A percentile compares a stretch with the other conserved stretches of the same genome.
Evolutionary conservation across 2,888 invertebrate species (phyloP).

Genomic region (Pomacea canaliculata): DNA sequence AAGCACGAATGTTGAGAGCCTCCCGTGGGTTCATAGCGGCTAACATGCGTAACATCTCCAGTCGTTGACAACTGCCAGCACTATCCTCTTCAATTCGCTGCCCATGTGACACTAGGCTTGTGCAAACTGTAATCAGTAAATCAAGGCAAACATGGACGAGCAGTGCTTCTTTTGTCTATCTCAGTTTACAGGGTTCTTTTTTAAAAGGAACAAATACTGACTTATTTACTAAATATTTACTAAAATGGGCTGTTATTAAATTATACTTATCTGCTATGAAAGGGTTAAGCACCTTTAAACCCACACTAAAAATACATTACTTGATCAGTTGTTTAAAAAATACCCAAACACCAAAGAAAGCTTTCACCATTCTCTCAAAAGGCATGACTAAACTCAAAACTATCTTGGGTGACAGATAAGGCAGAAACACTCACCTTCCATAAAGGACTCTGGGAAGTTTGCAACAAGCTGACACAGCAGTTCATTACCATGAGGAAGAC

Average conservation of each 20-base stretch:
- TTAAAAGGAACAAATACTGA: no score
- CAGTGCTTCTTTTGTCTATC: neutral
- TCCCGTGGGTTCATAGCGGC: conserved; percentile 92
- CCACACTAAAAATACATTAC: neutral
- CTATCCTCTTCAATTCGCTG: conserved; percentile 91
- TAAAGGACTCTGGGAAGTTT: conserved; percentile 92
- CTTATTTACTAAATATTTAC: no score
- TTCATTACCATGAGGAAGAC: conserved; percentile 89
- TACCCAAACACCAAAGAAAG: neutral
- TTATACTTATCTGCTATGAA: no score
- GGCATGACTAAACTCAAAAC: no score
- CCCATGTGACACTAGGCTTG: conserved; percentile 85
- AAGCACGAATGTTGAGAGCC: conserved; percentile 84
- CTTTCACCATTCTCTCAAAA: neutral
- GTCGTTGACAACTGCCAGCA: conserved; percentile 81
- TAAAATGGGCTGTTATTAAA: no score
- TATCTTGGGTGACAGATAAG: no score
- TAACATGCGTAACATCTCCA: conserved; percentile 82
- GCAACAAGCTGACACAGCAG: conserved; percentile 93
- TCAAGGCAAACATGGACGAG: neutral
- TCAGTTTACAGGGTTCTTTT: neutral
- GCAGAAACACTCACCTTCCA: conserved; percentile 77
- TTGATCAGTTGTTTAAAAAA: neutral
- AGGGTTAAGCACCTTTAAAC: no score
- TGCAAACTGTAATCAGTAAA: conserved; percentile 19